Base-by-base conservation (phyloP, 2,888 invertebrate genomes). In the Allophyes oxyacanthae region DNA sequence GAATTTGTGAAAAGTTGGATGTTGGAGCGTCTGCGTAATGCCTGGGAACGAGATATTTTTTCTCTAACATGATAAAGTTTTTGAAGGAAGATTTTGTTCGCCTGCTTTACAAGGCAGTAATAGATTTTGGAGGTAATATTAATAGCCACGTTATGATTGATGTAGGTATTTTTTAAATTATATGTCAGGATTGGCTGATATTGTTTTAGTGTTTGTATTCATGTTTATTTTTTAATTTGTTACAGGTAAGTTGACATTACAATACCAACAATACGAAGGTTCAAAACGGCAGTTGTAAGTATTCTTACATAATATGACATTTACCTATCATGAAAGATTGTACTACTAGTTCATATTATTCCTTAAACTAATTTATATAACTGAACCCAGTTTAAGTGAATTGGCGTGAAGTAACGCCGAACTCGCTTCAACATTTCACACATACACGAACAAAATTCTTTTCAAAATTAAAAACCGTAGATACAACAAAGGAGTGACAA, bases 1-100 rank as follows among this genome's bases (percentile, higher is more conserved):
- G 61, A 75, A 75, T 76, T 75, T 73, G 67, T 68, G 70, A 68
- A 75, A 75, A 75, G 70, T 75, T 75, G 56, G 56, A 69, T 76
- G 67, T 44, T 43, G 55, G 61, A 60, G 64, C 64, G 64, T 72
- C 75, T 72, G 46, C 51, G 64, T 72, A 75, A 65, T 73, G 64
- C 65, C 74, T 57, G 52, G 65, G 64, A 76, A 70, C 59, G 65
- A 63, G 74, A 70, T 72, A 60, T 75, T 75, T 73, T 75, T 71
- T 62, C 44, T 55, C 52, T 58, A 43, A 73, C 63, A 73, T 67
- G 76, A 68, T 67, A 75, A 75, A 77, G 59, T 71, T 76, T 68
- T 68, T 50, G 34, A 60, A 57, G 33, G 42, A 61, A 73, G 64
- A 60, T 66, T 70, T 71, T 62, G 55, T 76, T 67, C 49, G 32